Conservation (phyloP, 1,140 invertebrate genomes). For the Drosophila sp. region DNA sequence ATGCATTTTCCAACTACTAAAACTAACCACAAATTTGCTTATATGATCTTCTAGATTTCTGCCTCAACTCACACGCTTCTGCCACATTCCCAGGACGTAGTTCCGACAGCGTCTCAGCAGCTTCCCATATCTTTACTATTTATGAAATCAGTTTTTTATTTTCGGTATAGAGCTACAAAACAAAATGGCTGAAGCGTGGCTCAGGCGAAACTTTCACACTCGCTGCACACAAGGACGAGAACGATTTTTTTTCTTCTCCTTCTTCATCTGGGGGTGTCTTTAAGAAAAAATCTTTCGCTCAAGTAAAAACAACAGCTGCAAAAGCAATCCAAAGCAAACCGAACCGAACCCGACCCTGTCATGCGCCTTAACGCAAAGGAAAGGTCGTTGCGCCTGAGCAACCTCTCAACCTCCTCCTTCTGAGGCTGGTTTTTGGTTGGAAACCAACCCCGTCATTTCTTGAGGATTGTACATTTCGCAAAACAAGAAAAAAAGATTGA, state of each 20-base stretch:
- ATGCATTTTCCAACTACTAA: too few relatives aligned
- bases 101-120: conserved; percentile 36
- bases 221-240: conserved; percentile 49
- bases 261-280: conserved; percentile 64
- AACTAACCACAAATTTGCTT: not conserved
- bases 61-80: conserved; percentile 5
- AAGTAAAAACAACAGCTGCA: conserved; percentile 74
- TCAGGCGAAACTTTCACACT: conserved; percentile 70
- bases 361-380: conserved; percentile 26
- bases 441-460: conserved; percentile 29
- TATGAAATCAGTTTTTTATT: conserved; percentile 4
- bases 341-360: conserved; percentile 13
- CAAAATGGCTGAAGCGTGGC: conserved; percentile 78
- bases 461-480: conserved; percentile 55
- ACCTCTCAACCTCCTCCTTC: conserved; percentile 52
- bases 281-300: conserved; percentile 54
- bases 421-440: conserved; percentile 10
- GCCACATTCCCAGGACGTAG: conserved; percentile 1
- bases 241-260: not conserved
- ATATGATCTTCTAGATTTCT: not conserved
- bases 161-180: conserved; percentile 27
- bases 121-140: conserved; percentile 17
- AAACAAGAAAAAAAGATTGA: conserved; percentile 39
- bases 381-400: conserved; percentile 77
- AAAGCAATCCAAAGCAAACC: conserved; percentile 32